Percentiles rank a stretch among this genome's conserved stretches.
Evolutionary conservation across 2,113 vertebrate genomes (phyloP).

Genomic region (Colossoma macropomum): DNA sequence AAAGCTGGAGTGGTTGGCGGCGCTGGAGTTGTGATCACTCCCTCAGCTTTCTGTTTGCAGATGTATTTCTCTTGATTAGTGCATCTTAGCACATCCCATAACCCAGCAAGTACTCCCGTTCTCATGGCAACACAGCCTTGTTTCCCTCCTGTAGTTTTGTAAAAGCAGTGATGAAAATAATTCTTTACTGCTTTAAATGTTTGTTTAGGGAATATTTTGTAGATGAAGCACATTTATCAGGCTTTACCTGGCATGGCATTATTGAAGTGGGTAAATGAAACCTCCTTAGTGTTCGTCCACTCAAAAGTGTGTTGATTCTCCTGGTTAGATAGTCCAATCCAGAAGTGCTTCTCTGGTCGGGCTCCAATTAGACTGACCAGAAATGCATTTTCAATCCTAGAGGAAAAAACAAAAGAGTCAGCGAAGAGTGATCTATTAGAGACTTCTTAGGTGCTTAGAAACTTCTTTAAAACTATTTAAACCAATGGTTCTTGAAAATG

Average conservation of each 20-base stretch:
- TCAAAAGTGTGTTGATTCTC: slow-evolving; percentile 80
- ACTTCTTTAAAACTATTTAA: not conserved
- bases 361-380: slow-evolving; percentile 88
- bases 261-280: slow-evolving; percentile 91
- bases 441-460: not conserved
- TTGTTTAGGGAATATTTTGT: slow-evolving; percentile 63
- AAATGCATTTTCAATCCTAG: slow-evolving; percentile 92
- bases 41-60: slow-evolving; percentile 88
- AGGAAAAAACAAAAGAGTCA: not conserved
- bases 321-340: slow-evolving; percentile 89
- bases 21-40: slow-evolving; percentile 75
- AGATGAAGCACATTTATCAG: not conserved
- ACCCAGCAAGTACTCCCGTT: slow-evolving; percentile 87
- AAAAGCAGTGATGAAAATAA: slow-evolving; percentile 64
- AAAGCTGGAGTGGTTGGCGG: slow-evolving; percentile 59
- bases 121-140: slow-evolving; percentile 90
- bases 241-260: slow-evolving; percentile 83
- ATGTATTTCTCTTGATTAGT: slow-evolving; percentile 88
- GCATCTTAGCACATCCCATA: slow-evolving; percentile 92
- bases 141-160: slow-evolving; percentile 60
- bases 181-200: slow-evolving; percentile 28
- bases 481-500: not conserved
- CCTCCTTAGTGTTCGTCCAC: slow-evolving; percentile 79
- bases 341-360: slow-evolving; percentile 88
- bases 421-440: not conserved